Evolutionary conservation across 2,888 invertebrate genomes (phyloP).

Genomic region (Rhopalosiphum nymphaeae): DNA sequence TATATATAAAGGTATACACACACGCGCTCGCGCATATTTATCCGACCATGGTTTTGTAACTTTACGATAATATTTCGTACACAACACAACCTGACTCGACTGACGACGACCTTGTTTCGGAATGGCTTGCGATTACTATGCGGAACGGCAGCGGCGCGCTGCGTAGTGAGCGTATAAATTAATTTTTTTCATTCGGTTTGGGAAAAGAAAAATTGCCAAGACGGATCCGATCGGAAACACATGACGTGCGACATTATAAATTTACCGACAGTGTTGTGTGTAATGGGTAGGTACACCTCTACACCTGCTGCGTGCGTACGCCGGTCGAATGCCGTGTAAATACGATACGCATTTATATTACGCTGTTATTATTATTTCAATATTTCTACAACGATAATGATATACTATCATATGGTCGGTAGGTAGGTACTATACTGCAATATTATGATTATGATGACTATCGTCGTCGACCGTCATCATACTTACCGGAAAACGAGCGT

Average conservation of each 20-base stretch:
- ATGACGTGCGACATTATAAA: neutral
- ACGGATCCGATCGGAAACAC: conserved; percentile 29
- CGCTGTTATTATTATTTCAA: neutral
- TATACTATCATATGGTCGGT: neutral
- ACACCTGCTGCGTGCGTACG: neutral
- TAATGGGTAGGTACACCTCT: neutral
- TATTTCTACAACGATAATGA: neutral
- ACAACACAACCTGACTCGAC: neutral
- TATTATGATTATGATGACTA: neutral
- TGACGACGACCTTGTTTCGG: conserved; percentile 59
- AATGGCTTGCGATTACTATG: conserved; percentile 51
- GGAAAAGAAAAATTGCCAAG: conserved; percentile 44
- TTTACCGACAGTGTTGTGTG: neutral
- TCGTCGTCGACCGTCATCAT: neutral
- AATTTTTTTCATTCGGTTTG: neutral
- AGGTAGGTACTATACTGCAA: neutral
- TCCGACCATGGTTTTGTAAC: conserved; percentile 57
- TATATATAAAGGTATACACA: neutral
- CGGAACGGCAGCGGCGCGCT: conserved; percentile 46
- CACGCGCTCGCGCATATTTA: neutral
- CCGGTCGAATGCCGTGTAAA: neutral
- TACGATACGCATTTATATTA: neutral
- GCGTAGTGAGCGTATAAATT: neutral
- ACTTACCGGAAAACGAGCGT: neutral
- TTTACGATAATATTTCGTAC: conserved; percentile 42